Base-by-base conservation (phyloP, 1,140 invertebrate species). In the Phthorimaea operculella region DNA sequence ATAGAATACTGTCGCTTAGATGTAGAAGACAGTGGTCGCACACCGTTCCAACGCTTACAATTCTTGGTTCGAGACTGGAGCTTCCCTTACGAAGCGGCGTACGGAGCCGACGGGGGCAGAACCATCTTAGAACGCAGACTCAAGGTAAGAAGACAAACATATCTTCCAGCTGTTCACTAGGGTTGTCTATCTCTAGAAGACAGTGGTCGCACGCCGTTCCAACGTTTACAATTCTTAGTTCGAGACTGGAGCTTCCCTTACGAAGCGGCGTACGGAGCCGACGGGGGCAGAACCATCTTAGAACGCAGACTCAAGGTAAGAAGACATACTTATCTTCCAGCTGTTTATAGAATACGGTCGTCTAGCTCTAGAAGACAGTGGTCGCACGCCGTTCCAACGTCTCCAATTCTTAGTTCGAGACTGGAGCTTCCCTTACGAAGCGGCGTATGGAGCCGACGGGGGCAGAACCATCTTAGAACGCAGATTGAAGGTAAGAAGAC, bases 401-500 rank as follows among this genome's bases (percentile, higher is more conserved):
- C 85, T 99, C 34, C 92, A 96, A 66, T 99, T 99, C 81, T 88
- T 99, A 4, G 93, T 99, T 1, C 88, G 98, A 51, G 98, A 99
- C 84, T 99, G 98, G 98, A 95, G 95, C 80, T 99, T 94, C 79
- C 97, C 98, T 0, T 99, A 99, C n/a, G n/a, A n/a, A n/a, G n/a
- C n/a, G n/a, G n/a, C n/a, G n/a, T n/a, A n/a, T n/a, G n/a, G n/a
- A n/a, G n/a, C n/a, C n/a, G n/a, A n/a, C n/a, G n/a, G n/a, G n/a
- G n/a, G n/a, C n/a, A n/a, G n/a, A n/a, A n/a, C n/a, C n/a, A n/a
- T n/a, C n/a, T n/a, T n/a, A n/a, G n/a, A n/a, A n/a, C n/a, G n/a
- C n/a, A n/a, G n/a, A n/a, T n/a, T n/a, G n/a, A n/a, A n/a, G n/a
- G 93, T 96, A 64, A 68, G 8, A 10, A n/a, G n/a, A 45, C 5